These are phyloP conservation scores for Danio tinwini DNA, from an alignment of 2,797 vertebrate species.

Conservation along the genomic window DNA sequence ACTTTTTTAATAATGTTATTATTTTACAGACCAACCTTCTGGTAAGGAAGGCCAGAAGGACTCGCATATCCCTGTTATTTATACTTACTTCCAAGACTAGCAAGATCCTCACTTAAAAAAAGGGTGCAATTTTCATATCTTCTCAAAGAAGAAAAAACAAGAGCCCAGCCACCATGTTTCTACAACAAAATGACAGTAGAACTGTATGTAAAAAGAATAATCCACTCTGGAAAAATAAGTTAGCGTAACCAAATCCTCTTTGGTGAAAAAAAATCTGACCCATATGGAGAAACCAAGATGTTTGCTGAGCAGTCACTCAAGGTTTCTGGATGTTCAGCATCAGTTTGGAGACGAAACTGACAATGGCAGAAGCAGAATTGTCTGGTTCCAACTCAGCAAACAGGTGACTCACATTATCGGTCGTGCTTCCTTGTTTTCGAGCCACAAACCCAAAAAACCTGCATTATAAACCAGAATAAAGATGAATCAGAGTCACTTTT, in stretches of 20 bases:
- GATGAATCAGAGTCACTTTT: not conserved
- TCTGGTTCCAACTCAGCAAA: constrained; percentile 95
- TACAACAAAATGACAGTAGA: constrained; percentile 28
- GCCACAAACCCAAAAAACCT: constrained; percentile 97
- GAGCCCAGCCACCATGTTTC: constrained; percentile 34
- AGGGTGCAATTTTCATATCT: constrained; percentile 66
- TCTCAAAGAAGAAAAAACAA: constrained; percentile 65
- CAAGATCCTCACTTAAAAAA: constrained; percentile 75
- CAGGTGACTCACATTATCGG: constrained; percentile 97
- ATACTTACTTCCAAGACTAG: no score
- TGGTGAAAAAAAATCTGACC: constrained; percentile 43
- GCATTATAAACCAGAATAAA: constrained; percentile 15
- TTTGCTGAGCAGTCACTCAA: constrained; percentile 35
- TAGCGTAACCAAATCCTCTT: constrained; percentile 45
- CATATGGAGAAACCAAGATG: constrained; percentile 59
- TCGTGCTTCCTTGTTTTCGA: constrained; percentile 96
- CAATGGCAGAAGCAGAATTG: constrained; percentile 92
- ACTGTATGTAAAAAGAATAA: constrained; percentile 38
- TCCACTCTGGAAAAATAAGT: constrained; percentile 60
- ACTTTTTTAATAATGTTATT: constrained; percentile 20
- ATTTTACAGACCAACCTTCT: constrained; percentile 49
- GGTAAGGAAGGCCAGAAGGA: constrained; percentile 3
- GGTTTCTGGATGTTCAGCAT: constrained; percentile 82
- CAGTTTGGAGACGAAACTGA: constrained; percentile 93
- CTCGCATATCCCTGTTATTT: constrained; percentile 40